These are phyloP conservation scores for Meteorus sp. DNA, from an alignment of 1,140 invertebrate species.

Conservation along the genomic window DNA sequence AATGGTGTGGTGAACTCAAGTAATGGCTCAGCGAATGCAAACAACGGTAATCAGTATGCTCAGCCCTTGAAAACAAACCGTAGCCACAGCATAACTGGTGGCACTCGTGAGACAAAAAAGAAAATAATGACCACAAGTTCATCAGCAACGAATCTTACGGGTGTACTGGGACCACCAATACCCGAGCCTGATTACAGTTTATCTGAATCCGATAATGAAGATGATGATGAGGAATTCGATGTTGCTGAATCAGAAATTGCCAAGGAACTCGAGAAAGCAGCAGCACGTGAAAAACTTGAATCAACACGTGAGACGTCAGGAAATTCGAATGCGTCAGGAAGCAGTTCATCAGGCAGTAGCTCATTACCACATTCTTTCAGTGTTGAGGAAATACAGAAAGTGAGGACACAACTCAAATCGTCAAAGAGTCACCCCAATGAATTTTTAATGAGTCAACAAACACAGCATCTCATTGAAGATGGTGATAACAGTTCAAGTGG, in stretches of 20 bases:
- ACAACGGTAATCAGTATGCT: conserved; percentile 65
- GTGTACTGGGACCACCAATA: conserved; percentile 69
- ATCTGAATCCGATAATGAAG: conserved; percentile 68
- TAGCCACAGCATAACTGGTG: conserved; percentile 62
- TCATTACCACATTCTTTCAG: conserved; percentile 82
- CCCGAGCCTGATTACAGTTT: conserved; percentile 89
- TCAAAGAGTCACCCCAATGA: conserved; percentile 84
- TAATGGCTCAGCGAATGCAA: conserved; percentile 21
- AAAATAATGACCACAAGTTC: conserved; percentile 51
- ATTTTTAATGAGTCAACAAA: conserved; percentile 63
- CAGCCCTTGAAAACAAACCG: conserved; percentile 66
- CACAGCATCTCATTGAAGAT: conserved; percentile 67
- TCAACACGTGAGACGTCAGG: conserved; percentile 54
- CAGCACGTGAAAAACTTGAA: conserved; percentile 52
- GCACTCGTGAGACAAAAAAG: conserved; percentile 52
- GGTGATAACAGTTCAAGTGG: conserved; percentile 86
- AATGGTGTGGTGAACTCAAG: conserved; percentile 29
- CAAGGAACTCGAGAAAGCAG: conserved; percentile 55
- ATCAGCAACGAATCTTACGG: conserved; percentile 48
- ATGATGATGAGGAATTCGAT: conserved; percentile 60
- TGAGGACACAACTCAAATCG: conserved; percentile 78
- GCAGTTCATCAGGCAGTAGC: conserved; percentile 69
- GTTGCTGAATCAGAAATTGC: conserved; percentile 61
- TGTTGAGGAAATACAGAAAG: conserved; percentile 85
- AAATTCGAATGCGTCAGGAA: conserved; percentile 56